Evolutionary conservation across 2,888 invertebrate genomes (phyloP).

Genomic region (Amphiduros pacificus): DNA sequence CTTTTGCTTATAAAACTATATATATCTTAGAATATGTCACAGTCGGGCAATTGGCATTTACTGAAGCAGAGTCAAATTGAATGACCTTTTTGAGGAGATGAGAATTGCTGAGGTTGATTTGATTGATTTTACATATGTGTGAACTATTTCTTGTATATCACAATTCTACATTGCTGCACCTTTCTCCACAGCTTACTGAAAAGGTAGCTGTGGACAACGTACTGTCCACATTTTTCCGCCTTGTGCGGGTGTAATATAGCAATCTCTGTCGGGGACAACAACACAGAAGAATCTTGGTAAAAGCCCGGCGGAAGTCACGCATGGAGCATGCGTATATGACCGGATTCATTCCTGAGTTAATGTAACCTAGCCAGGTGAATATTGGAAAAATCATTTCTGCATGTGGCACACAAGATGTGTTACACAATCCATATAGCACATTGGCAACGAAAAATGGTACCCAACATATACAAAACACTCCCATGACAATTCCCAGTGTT

Average conservation of each 20-base stretch:
- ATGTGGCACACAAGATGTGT: constrained; percentile 65
- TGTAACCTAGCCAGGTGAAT: constrained; percentile 59
- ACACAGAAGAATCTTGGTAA: constrained; percentile 81
- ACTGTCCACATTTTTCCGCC: too few species aligned
- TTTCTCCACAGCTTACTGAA: too few species aligned
- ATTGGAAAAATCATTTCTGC: constrained; percentile 51
- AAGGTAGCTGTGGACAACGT: too few species aligned
- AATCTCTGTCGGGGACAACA: constrained; percentile 46
- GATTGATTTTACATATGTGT: too few species aligned
- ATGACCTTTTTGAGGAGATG: too few species aligned
- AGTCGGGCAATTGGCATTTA: too few species aligned
- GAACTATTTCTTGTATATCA: too few species aligned
- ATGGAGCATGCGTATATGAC: constrained; percentile 99
- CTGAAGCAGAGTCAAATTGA: too few species aligned
- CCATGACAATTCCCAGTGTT: constrained; percentile 95
- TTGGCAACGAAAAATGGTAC: constrained; percentile 96
- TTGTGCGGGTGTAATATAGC: not conserved
- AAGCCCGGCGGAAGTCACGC: constrained; percentile 87
- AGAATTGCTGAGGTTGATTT: too few species aligned
- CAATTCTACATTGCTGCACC: too few species aligned
- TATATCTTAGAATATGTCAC: too few species aligned
- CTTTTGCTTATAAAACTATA: too few species aligned
- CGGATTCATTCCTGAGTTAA: constrained; percentile 66
- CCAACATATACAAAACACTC: constrained; percentile 96
- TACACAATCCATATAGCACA: constrained; percentile 82